These are phyloP conservation scores for Pyrgilauda ruficollis DNA, from an alignment of 2,113 vertebrate genomes.

Conservation along the genomic window DNA sequence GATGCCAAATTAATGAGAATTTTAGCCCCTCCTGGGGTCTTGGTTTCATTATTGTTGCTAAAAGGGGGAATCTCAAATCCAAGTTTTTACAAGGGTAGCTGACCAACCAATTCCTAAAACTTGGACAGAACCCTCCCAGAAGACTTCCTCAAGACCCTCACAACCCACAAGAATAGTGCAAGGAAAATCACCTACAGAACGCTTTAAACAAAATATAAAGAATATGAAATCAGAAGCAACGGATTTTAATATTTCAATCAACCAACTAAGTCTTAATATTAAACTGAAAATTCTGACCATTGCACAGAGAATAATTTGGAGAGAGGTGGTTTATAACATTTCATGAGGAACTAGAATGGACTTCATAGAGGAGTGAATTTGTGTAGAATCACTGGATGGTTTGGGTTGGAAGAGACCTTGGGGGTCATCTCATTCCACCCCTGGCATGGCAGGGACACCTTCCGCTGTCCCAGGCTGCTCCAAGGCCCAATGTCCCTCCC, in stretches of 20 bases:
- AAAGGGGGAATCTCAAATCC: background rate
- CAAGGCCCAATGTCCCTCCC: background rate
- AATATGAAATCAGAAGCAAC: background rate
- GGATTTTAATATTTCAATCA: background rate
- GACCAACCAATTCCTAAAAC: background rate
- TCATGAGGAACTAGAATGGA: background rate
- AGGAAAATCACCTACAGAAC: background rate
- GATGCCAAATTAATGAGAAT: background rate
- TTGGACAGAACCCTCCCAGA: background rate
- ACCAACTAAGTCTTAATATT: background rate
- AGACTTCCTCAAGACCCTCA: background rate
- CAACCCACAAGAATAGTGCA: background rate
- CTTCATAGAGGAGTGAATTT: background rate
- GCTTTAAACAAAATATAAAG: background rate
- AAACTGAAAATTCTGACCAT: background rate
- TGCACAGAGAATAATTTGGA: background rate
- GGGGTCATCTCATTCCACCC: background rate
- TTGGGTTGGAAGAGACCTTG: background rate
- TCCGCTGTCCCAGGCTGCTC: background rate
- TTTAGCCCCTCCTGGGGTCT: background rate
- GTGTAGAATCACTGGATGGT: background rate
- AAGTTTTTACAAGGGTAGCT: background rate
- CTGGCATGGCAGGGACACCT: background rate
- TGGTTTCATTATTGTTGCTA: background rate
- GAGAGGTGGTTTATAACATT: background rate